A percentile compares a stretch with the other conserved stretches of the same genome.
These are phyloP conservation scores for Brevimyrus niger DNA, from an alignment of 2,113 vertebrate species.

Conservation along the genomic window DNA sequence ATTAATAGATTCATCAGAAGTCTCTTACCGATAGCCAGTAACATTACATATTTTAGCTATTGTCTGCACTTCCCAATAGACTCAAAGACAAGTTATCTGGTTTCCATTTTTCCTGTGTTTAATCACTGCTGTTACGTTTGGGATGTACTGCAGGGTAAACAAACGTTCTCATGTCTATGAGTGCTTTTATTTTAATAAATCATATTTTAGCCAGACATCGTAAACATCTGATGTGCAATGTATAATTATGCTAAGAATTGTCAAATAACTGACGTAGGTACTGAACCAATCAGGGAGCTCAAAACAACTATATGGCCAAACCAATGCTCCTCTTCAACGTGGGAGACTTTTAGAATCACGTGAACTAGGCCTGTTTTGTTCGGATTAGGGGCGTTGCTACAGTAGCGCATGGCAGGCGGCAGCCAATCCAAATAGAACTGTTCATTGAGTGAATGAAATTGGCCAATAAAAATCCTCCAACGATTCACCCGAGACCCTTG, in stretches of 20 bases:
- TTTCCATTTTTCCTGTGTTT: background rate
- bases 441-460: background rate
- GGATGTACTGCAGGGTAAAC: background rate
- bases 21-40: background rate
- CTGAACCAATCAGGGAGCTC: constrained; percentile 36
- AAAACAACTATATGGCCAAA: constrained; percentile 36
- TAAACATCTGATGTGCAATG: background rate
- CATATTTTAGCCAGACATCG: background rate
- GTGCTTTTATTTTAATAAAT: background rate
- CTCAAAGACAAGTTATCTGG: background rate
- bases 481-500: background rate
- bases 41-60: background rate
- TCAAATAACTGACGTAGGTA: constrained; percentile 31
- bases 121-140: background rate
- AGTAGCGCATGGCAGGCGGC: constrained; percentile 24
- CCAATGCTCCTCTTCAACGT: constrained; percentile 36
- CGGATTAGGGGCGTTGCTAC: constrained; percentile 29
- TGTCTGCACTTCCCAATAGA: background rate
- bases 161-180: background rate
- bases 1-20: background rate
- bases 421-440: constrained; percentile 38
- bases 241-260: background rate
- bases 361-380: constrained; percentile 21
- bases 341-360: constrained; percentile 43
- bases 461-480: constrained; percentile 34